Conservation (phyloP, 2,797 vertebrate species). For the Propithecus deckenii region DNA sequence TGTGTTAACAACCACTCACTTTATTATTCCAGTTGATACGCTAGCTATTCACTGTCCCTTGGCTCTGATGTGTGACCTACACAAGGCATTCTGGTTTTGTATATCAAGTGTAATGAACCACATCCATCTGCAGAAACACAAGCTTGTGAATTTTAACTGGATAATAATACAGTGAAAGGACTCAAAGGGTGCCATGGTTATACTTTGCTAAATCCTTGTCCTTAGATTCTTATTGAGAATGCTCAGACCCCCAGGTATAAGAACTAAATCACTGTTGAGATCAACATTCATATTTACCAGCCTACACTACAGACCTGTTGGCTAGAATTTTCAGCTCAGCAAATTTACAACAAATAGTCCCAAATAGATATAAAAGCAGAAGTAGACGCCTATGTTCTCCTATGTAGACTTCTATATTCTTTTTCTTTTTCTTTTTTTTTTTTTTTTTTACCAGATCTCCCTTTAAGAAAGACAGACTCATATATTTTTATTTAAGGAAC, state of each 20-base stretch:
- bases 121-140: slow-evolving; percentile 20
- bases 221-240: background rate
- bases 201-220: background rate
- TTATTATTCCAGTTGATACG: slow-evolving; percentile 4
- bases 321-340: background rate
- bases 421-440: no score
- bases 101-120: slow-evolving; percentile 37
- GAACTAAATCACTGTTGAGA: background rate
- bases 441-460: background rate
- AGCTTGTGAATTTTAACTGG: slow-evolving; percentile 44
- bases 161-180: background rate
- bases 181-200: background rate
- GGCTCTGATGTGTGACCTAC: background rate
- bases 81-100: slow-evolving; percentile 8
- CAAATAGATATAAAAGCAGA: background rate
- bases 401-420: background rate
- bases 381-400: no score
- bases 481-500: background rate
- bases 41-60: background rate
- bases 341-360: background rate
- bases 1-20: slow-evolving; percentile 20
- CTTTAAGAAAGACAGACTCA: background rate
- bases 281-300: background rate
- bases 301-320: background rate
- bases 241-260: background rate